Evolutionary conservation across 2,113 vertebrate genomes (phyloP), one percentile per base, ranked within the genome.

Genomic region (Festucalex cinctus): DNA sequence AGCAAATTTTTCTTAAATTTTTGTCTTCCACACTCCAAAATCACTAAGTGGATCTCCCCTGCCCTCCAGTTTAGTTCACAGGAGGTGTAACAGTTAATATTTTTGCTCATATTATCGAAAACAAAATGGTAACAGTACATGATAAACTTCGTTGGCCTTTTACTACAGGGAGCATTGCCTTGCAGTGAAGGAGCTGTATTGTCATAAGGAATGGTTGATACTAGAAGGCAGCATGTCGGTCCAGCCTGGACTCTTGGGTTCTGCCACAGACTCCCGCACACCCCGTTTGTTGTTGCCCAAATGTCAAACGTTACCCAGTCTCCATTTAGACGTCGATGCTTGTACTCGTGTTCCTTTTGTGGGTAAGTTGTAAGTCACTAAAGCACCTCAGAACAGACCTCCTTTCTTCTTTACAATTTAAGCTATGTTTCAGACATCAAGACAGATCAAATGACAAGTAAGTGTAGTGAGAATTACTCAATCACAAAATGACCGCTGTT

Each of bases 101-200:
- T 56, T 56, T 19, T 13, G 19, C 9, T 20, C 5, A 20, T 36
- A 59, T 20, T 16, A 46, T 44, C 16, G 43, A n/a, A n/a, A n/a
- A n/a, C n/a, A n/a, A n/a, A n/a, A n/a, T n/a, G n/a, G n/a, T n/a
- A n/a, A n/a, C n/a, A n/a, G n/a, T n/a, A n/a, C n/a, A n/a, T n/a
- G n/a, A n/a, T 35, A 5, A 22, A 6, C 37, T 22, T 39, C 12
- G 22, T 43, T 43, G n/a, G 0, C 1, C 9, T 41, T 26, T 43
- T 43, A 8, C 65, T 69, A 53, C 76, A 99, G 97, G 84, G 96
- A 99, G 73, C 95, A 97, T 86, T 99, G 96, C 83, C 85, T 95
- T 85, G 93, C 95, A 46, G 96, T 98, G 68, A 97, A 94, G 90
- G 95, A 97, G 85, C 90, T 98, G 58, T 98, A 97, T 91, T 99